Evolutionary conservation across 2,797 vertebrate species (phyloP).

Genomic region (Anomalospiza imberbis): DNA sequence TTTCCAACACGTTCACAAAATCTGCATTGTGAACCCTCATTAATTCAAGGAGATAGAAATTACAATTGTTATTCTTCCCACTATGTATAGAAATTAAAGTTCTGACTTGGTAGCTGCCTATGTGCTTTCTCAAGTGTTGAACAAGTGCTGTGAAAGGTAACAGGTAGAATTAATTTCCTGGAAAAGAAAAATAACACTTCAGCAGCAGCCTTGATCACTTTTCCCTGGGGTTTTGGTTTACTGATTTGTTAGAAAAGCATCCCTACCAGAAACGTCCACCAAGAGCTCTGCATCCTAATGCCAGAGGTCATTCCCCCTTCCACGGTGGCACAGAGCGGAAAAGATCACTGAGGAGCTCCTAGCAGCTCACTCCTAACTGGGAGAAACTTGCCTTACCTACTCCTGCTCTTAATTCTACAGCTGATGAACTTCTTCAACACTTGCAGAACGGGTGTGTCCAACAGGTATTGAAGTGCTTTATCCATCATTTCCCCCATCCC

Average conservation of each 20-base stretch:
- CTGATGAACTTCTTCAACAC: background rate
- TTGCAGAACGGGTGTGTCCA: fast-evolving
- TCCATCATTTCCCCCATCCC: background rate
- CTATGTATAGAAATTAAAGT: background rate
- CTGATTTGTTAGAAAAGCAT: conserved; percentile 7
- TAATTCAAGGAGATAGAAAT: background rate
- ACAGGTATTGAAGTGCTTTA: background rate
- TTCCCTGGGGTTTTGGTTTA: background rate
- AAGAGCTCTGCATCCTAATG: background rate
- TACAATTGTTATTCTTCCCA: background rate
- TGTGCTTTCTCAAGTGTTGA: no score
- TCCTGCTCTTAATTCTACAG: no score
- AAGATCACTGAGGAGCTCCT: background rate
- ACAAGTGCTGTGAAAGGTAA: background rate
- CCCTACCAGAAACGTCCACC: background rate
- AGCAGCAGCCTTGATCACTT: background rate
- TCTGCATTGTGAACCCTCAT: background rate
- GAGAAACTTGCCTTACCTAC: background rate
- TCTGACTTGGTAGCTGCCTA: no score
- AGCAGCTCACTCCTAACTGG: background rate
- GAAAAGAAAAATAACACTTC: conserved; percentile 9
- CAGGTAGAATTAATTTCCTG: conserved; percentile 17
- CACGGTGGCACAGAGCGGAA: background rate
- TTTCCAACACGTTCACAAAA: background rate
- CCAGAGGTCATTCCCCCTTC: background rate